phyloP scores from a whole-genome alignment of 2,113 vertebrate species.

The Urocolius indicus region DNA sequence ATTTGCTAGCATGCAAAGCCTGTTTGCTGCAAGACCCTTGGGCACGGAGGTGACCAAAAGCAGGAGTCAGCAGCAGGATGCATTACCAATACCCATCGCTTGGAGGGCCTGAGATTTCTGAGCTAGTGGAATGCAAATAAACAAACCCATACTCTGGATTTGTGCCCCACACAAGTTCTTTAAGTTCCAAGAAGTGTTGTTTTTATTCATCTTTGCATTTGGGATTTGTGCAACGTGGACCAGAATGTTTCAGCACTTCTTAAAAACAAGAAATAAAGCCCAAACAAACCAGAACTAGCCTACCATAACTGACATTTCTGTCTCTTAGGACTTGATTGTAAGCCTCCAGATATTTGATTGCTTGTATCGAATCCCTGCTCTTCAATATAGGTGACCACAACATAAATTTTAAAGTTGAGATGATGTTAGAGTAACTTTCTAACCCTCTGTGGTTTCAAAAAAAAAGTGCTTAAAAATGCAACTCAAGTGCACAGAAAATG shows the following conservation, averaged over 20 bases:
- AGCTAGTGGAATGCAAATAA: constrained; percentile 61
- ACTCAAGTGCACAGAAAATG: background rate
- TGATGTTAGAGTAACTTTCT: constrained; percentile 53
- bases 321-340: background rate
- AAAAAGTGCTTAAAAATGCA: background rate
- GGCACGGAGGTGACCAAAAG: constrained; percentile 3
- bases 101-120: constrained; percentile 27
- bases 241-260: constrained; percentile 53
- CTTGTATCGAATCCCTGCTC: constrained; percentile 35
- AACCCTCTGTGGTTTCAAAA: constrained; percentile 35
- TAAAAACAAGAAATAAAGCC: constrained; percentile 54
- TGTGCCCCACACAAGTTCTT: constrained; percentile 32
- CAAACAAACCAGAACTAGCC: constrained; percentile 46
- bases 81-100: constrained; percentile 39
- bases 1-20: background rate
- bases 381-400: constrained; percentile 43
- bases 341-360: constrained; percentile 21
- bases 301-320: background rate
- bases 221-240: constrained; percentile 62
- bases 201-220: constrained; percentile 46
- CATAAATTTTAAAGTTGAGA: constrained; percentile 54
- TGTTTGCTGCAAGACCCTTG: background rate
- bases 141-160: constrained; percentile 56
- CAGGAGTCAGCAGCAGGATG: background rate
- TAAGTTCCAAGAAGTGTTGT: constrained; percentile 66